phyloP scores from a whole-genome alignment of 2,113 vertebrate species.

The Cyprichromis sp. region DNA sequence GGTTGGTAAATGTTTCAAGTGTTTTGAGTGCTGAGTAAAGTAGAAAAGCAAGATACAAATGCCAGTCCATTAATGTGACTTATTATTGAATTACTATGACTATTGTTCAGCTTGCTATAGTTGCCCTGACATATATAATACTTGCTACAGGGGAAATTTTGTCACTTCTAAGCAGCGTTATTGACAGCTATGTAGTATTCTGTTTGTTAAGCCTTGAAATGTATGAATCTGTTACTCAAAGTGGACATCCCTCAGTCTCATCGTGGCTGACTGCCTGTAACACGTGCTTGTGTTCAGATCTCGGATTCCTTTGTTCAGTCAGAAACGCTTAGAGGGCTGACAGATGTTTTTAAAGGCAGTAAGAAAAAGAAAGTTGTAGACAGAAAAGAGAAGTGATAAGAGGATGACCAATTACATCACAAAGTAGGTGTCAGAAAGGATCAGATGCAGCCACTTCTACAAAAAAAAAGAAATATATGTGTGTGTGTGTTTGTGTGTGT shows the following conservation, averaged over 20 bases:
- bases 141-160: not conserved
- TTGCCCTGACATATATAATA: not conserved
- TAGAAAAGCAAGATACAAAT: not conserved
- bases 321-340: not conserved
- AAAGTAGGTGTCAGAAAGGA: not conserved
- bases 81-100: not conserved
- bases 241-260: not conserved
- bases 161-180: not conserved
- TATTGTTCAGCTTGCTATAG: not conserved
- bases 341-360: not conserved
- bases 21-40: not conserved
- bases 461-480: not conserved
- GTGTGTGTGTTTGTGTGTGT: not conserved
- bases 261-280: not conserved
- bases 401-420: not conserved
- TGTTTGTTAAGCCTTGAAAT: not conserved
- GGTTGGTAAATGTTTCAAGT: not conserved
- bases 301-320: not conserved
- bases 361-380: not conserved
- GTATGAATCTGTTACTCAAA: not conserved
- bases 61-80: not conserved
- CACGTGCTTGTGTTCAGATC: not conserved
- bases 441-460: not conserved
- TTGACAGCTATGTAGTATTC: not conserved
- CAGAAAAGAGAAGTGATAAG: not conserved